Evolutionary conservation across 2,113 vertebrate genomes (phyloP).

Genomic region (Uria aalge): DNA sequence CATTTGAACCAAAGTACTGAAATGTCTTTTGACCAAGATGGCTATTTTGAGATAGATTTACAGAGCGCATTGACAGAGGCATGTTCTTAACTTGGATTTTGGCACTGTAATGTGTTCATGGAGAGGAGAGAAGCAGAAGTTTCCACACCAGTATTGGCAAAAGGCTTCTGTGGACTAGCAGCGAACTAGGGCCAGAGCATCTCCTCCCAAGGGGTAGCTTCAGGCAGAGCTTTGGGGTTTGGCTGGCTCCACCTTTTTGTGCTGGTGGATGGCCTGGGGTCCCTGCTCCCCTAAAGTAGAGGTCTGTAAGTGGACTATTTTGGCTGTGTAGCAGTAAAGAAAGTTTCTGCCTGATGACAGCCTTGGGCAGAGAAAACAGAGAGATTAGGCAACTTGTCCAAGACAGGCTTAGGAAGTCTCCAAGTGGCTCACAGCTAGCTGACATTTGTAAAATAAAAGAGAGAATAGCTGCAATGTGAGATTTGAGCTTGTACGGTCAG

Average conservation of each 20-base stretch:
- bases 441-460: neutral
- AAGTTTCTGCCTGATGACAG: neutral
- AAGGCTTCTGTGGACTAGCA: neutral
- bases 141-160: neutral
- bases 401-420: neutral
- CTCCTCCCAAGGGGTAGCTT: neutral
- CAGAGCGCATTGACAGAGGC: neutral
- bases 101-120: neutral
- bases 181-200: neutral
- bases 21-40: slow-evolving; percentile 48
- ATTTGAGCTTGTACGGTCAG: neutral
- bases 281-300: neutral
- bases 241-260: neutral
- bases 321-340: neutral
- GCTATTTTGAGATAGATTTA: slow-evolving; percentile 47
- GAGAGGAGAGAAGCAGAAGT: neutral
- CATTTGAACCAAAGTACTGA: slow-evolving; percentile 37
- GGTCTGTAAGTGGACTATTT: neutral
- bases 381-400: neutral
- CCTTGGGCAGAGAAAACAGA: neutral
- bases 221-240: neutral
- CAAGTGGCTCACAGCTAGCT: neutral
- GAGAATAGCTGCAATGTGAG: neutral
- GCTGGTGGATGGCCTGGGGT: neutral
- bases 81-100: slow-evolving; percentile 3